Conservation (phyloP, 64 coral and sea anemone species). For the Exaiptasia diaphana region DNA sequence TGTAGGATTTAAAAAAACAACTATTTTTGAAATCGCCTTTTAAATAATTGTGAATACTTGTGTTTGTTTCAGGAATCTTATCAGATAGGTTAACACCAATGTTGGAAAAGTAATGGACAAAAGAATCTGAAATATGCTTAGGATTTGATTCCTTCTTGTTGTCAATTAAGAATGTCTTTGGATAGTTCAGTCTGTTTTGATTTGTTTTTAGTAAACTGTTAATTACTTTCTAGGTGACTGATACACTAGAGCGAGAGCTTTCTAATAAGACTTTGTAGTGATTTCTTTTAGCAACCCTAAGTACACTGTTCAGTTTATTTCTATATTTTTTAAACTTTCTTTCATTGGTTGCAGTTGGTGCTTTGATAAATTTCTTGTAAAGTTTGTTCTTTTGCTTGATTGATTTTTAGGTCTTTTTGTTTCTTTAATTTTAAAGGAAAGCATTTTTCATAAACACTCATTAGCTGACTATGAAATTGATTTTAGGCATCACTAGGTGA, state of each 20-base stretch:
- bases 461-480: neutral
- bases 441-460: neutral
- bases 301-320: neutral
- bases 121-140: neutral
- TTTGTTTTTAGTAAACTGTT: neutral
- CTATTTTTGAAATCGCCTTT: neutral
- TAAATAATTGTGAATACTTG: neutral
- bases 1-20: neutral
- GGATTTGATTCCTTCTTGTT: neutral
- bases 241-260: neutral
- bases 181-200: neutral
- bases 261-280: neutral
- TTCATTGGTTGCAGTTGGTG: neutral
- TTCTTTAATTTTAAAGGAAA: neutral
- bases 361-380: neutral
- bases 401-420: neutral
- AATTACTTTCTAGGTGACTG: neutral
- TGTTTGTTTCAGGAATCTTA: neutral
- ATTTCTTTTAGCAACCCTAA: neutral
- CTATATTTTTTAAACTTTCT: neutral
- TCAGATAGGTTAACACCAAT: neutral
- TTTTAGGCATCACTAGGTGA: neutral
- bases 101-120: neutral
- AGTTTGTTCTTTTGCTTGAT: neutral
- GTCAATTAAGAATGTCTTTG: neutral